Conservation (phyloP, 2,888 invertebrate genomes). For the Sphinx pinastri region DNA sequence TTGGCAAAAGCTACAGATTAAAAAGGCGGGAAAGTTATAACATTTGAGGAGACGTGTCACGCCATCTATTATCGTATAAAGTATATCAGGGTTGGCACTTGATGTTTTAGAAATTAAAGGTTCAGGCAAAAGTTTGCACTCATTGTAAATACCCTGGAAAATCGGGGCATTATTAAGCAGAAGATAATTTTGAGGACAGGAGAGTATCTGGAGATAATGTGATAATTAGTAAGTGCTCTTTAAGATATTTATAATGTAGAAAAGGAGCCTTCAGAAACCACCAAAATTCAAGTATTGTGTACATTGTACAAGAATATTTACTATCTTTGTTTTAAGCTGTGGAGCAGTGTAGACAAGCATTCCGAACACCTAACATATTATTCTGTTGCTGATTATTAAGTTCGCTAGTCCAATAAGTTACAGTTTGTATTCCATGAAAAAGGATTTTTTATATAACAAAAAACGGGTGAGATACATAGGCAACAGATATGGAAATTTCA, state of each 20-base stretch:
- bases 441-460: background rate
- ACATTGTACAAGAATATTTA: slow-evolving; percentile 47
- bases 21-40: background rate
- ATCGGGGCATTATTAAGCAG: no score
- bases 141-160: no score
- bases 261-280: background rate
- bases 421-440: background rate
- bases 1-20: background rate
- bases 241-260: background rate
- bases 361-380: slow-evolving; percentile 15
- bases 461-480: background rate
- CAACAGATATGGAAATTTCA: background rate
- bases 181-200: no score
- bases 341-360: slow-evolving; percentile 41
- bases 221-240: no score
- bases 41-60: no score
- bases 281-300: slow-evolving; percentile 34
- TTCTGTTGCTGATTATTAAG: background rate
- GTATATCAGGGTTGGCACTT: no score
- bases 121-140: no score
- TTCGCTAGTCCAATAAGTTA: background rate
- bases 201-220: no score
- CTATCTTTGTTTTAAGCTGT: slow-evolving; percentile 39
- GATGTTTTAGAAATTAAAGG: no score
- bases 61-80: no score